A percentile compares a stretch with the other conserved stretches of the same genome.
Conservation (phyloP, 1,140 invertebrate species). For the Lepidurus arcticus region DNA sequence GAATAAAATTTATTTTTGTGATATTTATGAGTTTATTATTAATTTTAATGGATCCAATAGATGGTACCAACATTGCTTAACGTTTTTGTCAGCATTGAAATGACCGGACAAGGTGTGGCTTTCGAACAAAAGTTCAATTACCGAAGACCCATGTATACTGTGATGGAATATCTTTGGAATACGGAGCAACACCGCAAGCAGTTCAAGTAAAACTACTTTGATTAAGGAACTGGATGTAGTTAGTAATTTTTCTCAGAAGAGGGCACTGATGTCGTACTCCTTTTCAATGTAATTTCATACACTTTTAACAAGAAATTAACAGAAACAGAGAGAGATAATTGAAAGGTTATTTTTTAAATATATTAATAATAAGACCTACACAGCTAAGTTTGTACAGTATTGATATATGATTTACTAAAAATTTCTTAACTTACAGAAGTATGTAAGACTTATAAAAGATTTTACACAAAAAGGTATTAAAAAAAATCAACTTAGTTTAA, state of each 20-base stretch:
- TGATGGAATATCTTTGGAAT: slow-evolving; percentile 88
- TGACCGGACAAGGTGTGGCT: slow-evolving; percentile 90
- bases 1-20: slow-evolving; percentile 12
- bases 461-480: background rate
- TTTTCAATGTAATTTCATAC: too few relatives aligned
- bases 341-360: too few relatives aligned
- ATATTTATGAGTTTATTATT: slow-evolving; percentile 25
- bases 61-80: slow-evolving; percentile 70
- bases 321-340: too few relatives aligned
- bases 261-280: too few relatives aligned
- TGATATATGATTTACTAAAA: too few relatives aligned
- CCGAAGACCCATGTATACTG: slow-evolving; percentile 85
- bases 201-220: slow-evolving; percentile 56
- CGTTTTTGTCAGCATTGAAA: slow-evolving; percentile 94
- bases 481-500: slow-evolving; percentile 30
- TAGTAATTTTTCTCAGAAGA: too few relatives aligned
- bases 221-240: too few relatives aligned
- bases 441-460: background rate
- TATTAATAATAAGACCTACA: too few relatives aligned
- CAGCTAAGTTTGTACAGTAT: too few relatives aligned
- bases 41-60: slow-evolving; percentile 44
- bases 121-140: slow-evolving; percentile 99
- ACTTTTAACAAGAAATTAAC: too few relatives aligned
- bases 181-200: slow-evolving; percentile 64
- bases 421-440: too few relatives aligned